Evolutionary conservation across 1,140 invertebrate species (phyloP), one percentile per base, ranked within the genome.

Genomic region (Drosophila watanabei): DNA sequence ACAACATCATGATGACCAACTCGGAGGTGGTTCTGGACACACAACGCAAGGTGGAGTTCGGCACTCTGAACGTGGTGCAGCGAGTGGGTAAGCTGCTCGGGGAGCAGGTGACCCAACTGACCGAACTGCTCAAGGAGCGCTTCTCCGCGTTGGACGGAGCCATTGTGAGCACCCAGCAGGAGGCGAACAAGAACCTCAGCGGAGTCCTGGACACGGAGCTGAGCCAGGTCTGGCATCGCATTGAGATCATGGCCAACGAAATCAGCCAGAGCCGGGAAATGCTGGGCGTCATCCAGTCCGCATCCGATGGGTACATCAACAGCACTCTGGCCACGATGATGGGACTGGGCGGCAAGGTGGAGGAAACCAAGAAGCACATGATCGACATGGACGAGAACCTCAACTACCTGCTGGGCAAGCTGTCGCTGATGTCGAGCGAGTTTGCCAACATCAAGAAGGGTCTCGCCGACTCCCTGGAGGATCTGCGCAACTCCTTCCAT

Each of bases 161-260:
- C 2, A 95, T 98, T 52, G 93, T 97, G 52, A 95, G 95, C n/a
- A 96, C 96, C 79, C 97, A 98, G 82, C 95, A 95, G 20, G 95
- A 95, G 10, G 96, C 96, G 0, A 93, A 97, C 35, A 95, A 95
- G 5, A 98, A 98, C 93, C 92, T 98, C 30, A 98, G 96, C 7
- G 94, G 94, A 0, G 96, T 96, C 81, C 96, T 98, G 89, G 97
- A 98, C 80, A 94, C 95, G 28, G 97, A 98, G 86, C 97, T 98
- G 92, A 96, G 96, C 62, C 96, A 97, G 91, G 97, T 98, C 2
- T 98, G 97, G 97, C 93, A 97, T 18, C 97, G 97, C 93, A 97
- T 98, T 78, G 97, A 97, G 66, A 97, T 97, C 18, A 97, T 98
- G 96, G 97, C 97, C 92, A 95, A 96, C 72, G 96, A 98, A 88